These are phyloP conservation scores for Hirundichthys speculiger DNA, from an alignment of 2,113 vertebrate species.

Conservation along the genomic window DNA sequence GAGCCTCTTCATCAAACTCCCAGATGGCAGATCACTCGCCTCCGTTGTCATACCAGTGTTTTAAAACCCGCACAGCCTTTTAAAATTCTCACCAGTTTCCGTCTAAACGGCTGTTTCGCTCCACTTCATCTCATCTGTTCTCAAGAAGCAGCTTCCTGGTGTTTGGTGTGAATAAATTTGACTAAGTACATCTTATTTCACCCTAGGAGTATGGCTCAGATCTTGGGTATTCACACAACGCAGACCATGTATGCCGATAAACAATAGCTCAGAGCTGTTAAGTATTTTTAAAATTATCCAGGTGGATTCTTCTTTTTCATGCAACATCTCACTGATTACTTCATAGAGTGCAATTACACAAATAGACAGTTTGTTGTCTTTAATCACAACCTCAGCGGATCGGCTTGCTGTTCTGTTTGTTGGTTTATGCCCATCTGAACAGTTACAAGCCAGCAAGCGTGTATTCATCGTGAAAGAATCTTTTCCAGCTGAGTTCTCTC, in stretches of 20 bases:
- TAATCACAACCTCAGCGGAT: slow-evolving; percentile 4
- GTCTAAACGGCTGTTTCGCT: slow-evolving; percentile 12
- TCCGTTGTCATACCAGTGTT: slow-evolving; percentile 9
- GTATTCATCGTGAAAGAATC: slow-evolving; percentile 10
- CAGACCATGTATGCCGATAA: background rate
- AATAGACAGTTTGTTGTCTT: slow-evolving; percentile 11
- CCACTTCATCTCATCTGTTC: background rate
- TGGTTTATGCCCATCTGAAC: slow-evolving; percentile 37
- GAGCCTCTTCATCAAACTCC: slow-evolving; percentile 42
- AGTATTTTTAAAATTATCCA: background rate
- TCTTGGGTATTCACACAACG: background rate
- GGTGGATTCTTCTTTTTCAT: slow-evolving; percentile 4
- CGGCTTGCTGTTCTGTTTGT: slow-evolving; percentile 13
- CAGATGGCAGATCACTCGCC: slow-evolving; percentile 38
- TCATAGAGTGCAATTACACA: background rate
- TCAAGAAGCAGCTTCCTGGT: slow-evolving; percentile 4
- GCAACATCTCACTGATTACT: slow-evolving; percentile 4
- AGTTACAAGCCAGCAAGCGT: slow-evolving; percentile 10
- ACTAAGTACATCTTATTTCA: slow-evolving; percentile 6
- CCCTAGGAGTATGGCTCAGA: background rate
- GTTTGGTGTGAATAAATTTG: slow-evolving; percentile 22
- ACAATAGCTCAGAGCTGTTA: background rate
- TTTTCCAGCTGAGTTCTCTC: slow-evolving; percentile 22
- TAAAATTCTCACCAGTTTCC: slow-evolving; percentile 23
- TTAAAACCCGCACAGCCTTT: slow-evolving; percentile 29